Evolutionary conservation across 1,140 invertebrate genomes (phyloP), one percentile per base, ranked within the genome.

Genomic region (Frieseomelitta varia): DNA sequence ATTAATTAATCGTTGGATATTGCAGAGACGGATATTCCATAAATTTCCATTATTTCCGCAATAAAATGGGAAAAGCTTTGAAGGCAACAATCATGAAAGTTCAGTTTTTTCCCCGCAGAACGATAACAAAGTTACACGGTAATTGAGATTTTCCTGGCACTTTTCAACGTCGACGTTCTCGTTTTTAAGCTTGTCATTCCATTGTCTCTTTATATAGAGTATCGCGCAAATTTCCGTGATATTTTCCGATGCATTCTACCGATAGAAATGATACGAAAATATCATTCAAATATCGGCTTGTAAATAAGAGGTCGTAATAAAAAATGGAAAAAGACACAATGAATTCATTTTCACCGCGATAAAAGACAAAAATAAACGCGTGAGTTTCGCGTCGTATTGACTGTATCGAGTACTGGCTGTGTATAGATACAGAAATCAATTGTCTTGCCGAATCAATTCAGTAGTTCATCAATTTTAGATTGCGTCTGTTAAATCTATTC

Each of bases 111-210:
- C 21, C 39, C 39, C 34, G 47, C 68, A 15, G 39, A 47, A 11
- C 69, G 69, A 53, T 72, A 72, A 72, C 69, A 51, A 72, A 72
- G 47, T 72, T 72, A 53, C n/a, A 51, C 47, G 39, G n/a, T 39
- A 72, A 72, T 53, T 72, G 69, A 51, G 68, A 72, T 47, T 72
- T 51, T 10, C 47, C 15, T 51, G 69, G 1, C 39, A 51, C n/a
- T 27, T 53, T 72, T 8, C 69, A 27, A 4, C 47, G n/a, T 72
- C 51, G 69, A 72, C n/a, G 15, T 53, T 39, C 17, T 6, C n/a
- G 24, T 51, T 61, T 61, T 61, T 72, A 51, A 72, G 69, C 47
- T 51, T 24, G 4, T 39, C 34, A n/a, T 47, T 71, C 47, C 24
- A 21, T 14, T 71, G 24, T 47, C 47, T 71, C 39, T 47, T 47